These are phyloP conservation scores for Clarias platycephalus DNA, from an alignment of 2,797 vertebrate species.

Conservation along the genomic window DNA sequence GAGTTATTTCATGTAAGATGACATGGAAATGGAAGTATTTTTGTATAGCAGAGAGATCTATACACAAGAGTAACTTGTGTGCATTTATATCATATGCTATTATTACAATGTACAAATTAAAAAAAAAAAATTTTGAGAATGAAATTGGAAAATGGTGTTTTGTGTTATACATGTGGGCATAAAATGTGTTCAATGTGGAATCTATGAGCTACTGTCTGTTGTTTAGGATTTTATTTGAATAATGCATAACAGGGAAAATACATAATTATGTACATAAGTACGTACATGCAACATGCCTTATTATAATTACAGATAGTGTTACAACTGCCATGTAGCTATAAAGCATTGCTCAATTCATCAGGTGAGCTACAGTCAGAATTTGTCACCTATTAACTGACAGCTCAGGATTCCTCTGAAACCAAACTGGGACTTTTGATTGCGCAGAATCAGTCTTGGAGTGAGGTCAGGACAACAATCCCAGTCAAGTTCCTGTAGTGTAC, in stretches of 20 bases:
- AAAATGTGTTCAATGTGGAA: slow-evolving; percentile 62
- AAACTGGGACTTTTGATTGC: no score
- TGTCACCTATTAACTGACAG: neutral
- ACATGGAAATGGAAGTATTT: slow-evolving; percentile 65
- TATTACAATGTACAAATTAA: slow-evolving; percentile 23
- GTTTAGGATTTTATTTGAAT: neutral
- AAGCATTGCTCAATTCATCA: neutral
- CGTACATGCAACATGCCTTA: neutral
- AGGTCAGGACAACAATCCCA: no score
- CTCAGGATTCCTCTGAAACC: neutral
- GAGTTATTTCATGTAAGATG: slow-evolving; percentile 1
- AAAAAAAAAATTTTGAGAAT: no score
- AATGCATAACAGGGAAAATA: neutral
- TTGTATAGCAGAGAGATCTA: slow-evolving; percentile 58
- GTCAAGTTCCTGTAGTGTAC: no score
- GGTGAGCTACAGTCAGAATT: neutral
- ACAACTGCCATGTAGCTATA: neutral
- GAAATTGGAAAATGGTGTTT: slow-evolving; percentile 69
- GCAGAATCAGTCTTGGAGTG: no score
- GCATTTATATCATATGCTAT: slow-evolving; percentile 56
- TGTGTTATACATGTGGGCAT: slow-evolving; percentile 77
- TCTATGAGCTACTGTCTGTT: neutral
- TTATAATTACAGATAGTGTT: neutral
- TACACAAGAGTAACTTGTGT: slow-evolving; percentile 72
- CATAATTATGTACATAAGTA: neutral